phyloP scores from a whole-genome alignment of 2,113 vertebrate genomes.

The Aythya baeri region DNA sequence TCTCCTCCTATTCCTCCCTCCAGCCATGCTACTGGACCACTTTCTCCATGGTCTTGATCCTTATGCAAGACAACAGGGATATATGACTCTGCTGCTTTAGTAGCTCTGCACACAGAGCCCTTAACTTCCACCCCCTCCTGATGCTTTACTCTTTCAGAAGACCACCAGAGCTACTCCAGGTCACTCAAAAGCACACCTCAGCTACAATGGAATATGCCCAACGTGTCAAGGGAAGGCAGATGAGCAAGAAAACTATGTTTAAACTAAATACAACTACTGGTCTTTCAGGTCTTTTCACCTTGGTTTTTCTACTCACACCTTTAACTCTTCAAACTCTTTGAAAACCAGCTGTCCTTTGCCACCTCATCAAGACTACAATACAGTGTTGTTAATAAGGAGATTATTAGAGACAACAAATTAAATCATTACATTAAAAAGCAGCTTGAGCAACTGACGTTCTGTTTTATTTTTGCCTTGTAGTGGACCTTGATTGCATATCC shows the following conservation, averaged over 20 bases:
- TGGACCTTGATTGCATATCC: not conserved
- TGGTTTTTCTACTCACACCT: not conserved
- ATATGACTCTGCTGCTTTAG: not conserved
- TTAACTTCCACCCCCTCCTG: not conserved
- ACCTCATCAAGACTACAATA: not conserved
- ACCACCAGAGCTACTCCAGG: not conserved
- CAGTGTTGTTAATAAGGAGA: not conserved
- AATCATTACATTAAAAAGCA: not conserved
- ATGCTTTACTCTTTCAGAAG: not conserved
- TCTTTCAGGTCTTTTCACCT: not conserved
- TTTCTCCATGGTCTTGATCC: not conserved
- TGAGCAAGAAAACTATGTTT: not conserved
- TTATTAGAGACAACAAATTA: not conserved
- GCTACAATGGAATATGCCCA: not conserved
- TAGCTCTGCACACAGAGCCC: not conserved
- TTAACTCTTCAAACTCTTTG: not conserved
- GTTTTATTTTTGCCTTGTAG: not conserved
- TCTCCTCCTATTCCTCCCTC: not conserved
- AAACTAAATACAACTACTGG: not conserved
- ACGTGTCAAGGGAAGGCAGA: not conserved
- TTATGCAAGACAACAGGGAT: not conserved
- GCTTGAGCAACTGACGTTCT: not conserved
- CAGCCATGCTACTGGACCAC: not conserved
- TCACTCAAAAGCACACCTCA: not conserved
- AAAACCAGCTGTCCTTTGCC: not conserved